Evolutionary conservation across 1,140 invertebrate genomes (phyloP).

Genomic region (Kradibia gibbosae): DNA sequence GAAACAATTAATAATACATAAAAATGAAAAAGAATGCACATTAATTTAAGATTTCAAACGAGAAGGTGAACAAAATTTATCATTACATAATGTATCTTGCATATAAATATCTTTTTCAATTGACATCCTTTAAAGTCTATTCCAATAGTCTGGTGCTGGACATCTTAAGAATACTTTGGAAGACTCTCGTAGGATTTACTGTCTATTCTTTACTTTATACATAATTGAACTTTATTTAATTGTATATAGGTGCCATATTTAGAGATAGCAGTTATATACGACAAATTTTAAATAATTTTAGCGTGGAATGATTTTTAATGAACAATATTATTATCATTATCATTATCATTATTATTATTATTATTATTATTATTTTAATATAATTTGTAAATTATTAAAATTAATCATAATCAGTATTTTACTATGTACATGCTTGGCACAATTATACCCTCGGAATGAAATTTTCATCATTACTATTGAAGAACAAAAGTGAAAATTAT

Average conservation of each 20-base stretch:
- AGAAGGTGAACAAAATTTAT: not conserved
- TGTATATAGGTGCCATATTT: slow-evolving; percentile 34
- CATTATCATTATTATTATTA: no score
- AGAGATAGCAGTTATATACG: not conserved
- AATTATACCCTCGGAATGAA: not conserved
- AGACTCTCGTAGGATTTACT: slow-evolving; percentile 21
- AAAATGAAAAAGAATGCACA: no score
- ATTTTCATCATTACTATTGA: not conserved
- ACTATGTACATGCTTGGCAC: not conserved
- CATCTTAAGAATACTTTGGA: slow-evolving; percentile 38
- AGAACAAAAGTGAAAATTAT: not conserved
- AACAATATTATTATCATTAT: not conserved
- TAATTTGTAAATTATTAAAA: not conserved
- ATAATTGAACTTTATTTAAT: not conserved
- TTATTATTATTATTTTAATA: not conserved
- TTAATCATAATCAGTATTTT: slow-evolving; percentile 17
- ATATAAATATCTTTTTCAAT: slow-evolving; percentile 8
- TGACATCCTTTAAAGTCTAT: slow-evolving; percentile 14
- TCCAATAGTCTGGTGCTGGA: slow-evolving; percentile 22
- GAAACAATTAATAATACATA: no score
- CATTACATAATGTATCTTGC: not conserved
- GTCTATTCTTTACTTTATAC: slow-evolving; percentile 9
- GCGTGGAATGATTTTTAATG: not conserved
- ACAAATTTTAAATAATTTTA: no score
- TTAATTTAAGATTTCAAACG: not conserved